phyloP scores from a whole-genome alignment of 2,113 vertebrate genomes.

The Alces alces region DNA sequence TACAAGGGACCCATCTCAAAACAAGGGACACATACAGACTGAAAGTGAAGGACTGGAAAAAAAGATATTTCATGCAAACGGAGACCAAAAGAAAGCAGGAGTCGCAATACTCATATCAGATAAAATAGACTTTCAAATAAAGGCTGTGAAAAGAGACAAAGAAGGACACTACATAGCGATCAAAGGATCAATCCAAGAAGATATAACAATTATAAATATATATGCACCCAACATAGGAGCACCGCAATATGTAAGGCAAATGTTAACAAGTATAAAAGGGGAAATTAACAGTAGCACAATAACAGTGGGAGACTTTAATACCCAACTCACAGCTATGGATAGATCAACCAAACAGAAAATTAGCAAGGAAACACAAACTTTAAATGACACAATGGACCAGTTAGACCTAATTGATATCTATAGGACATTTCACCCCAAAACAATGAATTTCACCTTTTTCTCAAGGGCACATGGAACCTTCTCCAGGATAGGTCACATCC shows the following conservation, averaged over 20 bases:
- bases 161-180: background rate
- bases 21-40: background rate
- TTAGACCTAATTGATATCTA: background rate
- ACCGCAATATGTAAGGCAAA: background rate
- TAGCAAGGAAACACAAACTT: background rate
- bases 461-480: background rate
- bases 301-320: background rate
- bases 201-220: background rate
- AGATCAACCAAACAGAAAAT: background rate
- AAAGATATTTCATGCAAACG: accelerated
- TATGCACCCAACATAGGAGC: background rate
- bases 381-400: background rate
- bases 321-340: background rate
- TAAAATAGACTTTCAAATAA: background rate
- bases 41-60: background rate
- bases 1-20: background rate
- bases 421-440: background rate
- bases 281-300: background rate
- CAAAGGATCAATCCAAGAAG: background rate
- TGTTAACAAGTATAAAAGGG: background rate
- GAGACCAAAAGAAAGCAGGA: background rate
- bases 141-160: background rate
- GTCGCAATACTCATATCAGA: background rate
- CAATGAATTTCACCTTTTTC: background rate
- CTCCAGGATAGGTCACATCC: background rate